Conservation (phyloP, 2,888 invertebrate species). For the Patella caerulea region DNA sequence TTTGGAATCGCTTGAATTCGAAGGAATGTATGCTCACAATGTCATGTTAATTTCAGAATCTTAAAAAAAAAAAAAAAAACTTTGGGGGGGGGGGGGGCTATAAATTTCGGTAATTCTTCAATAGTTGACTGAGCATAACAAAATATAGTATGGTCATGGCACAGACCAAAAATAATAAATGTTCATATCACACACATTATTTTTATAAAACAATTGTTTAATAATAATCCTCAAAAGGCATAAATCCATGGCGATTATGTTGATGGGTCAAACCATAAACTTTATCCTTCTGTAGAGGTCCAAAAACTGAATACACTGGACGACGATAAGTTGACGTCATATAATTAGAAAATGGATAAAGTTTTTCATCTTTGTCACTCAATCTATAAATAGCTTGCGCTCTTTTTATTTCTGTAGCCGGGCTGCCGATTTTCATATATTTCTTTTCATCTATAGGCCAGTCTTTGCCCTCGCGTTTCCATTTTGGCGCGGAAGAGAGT, state of each 20-base stretch:
- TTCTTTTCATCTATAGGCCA: constrained; percentile 54
- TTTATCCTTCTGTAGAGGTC: constrained; percentile 65
- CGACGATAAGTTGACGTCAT: constrained; percentile 69
- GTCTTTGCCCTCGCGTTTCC: constrained; percentile 57
- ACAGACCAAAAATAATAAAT: too few relatives aligned
- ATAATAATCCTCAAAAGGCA: constrained; percentile 69
- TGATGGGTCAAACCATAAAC: constrained; percentile 68
- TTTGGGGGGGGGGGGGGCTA: too few relatives aligned
- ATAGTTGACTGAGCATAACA: too few relatives aligned
- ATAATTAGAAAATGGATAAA: constrained; percentile 67
- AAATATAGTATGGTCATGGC: too few relatives aligned
- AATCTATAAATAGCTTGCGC: constrained; percentile 64
- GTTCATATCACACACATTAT: too few relatives aligned
- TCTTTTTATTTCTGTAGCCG: constrained; percentile 61
- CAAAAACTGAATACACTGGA: constrained; percentile 68
- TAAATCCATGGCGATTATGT: constrained; percentile 68
- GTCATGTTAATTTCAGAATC: too few relatives aligned
- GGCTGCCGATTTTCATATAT: constrained; percentile 50
- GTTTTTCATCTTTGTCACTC: constrained; percentile 58
- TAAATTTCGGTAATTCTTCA: too few relatives aligned
- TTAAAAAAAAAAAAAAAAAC: too few relatives aligned
- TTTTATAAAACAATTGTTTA: constrained; percentile 30
- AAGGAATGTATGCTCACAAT: too few relatives aligned
- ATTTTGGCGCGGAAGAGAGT: constrained; percentile 52
- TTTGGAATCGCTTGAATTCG: too few relatives aligned